Base-by-base conservation (phyloP, 23 tunicate species). In the Halocynthia aurantium region DNA sequence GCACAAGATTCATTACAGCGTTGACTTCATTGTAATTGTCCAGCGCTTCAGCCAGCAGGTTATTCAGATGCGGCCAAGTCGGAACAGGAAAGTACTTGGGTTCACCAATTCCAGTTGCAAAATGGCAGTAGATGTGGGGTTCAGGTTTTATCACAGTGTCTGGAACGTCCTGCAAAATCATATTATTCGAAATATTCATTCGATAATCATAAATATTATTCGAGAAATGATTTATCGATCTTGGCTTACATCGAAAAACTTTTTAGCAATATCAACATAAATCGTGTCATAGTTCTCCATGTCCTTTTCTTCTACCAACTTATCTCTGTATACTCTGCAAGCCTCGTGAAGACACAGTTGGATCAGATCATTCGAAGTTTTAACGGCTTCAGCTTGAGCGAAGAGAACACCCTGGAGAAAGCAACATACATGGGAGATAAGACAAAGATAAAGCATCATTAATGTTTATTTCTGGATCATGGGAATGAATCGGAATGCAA, bases 21-120 rank as follows among this genome's bases (percentile, higher is more conserved):
- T 93, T 93, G 86, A 93, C 77, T 71, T 93, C 98, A 66, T 93
- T 93, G 89, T 93, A 93, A 55, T 87, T 87, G 61, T 93, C 98
- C 69, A 93, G 76, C 6, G 98, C 98, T 67, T 93, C 98, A 10
- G 70, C 55, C 64, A 93, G 78, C n/a, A 93, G 73, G 55, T 84
- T 88, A 81, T 81, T 87, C 80, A 93, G 60, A 13, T 70, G 56
- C 49, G 87, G 89, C 98, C 98, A 93, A 11, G 89, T 51, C 50
- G 84, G 77, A 6, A 93, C 67, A 5, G 93, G 85, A 52, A 51
- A 70, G 69, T 93, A 93, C 56, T 93, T 93, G 12, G 98, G 98
- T 50, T 93, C 98, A 19, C 98, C 98, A 55, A 93, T 93, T 20
- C 98, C 98, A 65, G 87, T 84, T 50, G 98, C 93, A 69, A 93